Base-by-base conservation (phyloP, 2,113 vertebrate genomes). In the Aspiorhynchus laticeps region DNA sequence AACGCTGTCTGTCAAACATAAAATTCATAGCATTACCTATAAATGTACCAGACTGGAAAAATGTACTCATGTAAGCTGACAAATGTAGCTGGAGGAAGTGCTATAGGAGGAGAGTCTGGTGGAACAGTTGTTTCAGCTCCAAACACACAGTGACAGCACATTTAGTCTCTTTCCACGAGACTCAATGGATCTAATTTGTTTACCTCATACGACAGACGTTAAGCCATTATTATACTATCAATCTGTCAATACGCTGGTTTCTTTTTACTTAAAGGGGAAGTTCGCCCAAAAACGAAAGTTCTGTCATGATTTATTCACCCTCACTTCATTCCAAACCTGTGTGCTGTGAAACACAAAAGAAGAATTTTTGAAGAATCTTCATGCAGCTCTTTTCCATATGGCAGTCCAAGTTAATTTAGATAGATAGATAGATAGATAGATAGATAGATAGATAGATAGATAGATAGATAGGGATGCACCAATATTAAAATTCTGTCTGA, bases 1-100 rank as follows among this genome's bases (percentile, higher is more conserved):
- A 41, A 41, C 73, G 46, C 31, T 53, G 24, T 79, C 28, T 9
- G 65, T 74, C 80, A 73, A 74, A 76, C 51, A 78, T 38, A 83
- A 61, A 43, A 21, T 33, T 38, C 67, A 4, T 7, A 28, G n/a
- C 51, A 31, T 26, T n/a, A 63, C 17, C 80, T 78, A 86, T 74
- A 88, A 88, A 86, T 84, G 88, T 83, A 69, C 61, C 85, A 69
- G 36, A 38, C 4, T 19, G 38, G 38, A 73, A 73, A 78, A 26
- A 63, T 33, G 12, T 33, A 5, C 67, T 31, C 24, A 26, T 67
- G 24, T 46, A n/a, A 63, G 33, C 7, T 61, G 31, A 79, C 75
- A 21, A 28, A 38, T 61, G 46, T 71, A 71, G 80, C 43, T 73
- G 38, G 17, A 83, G 80, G 84, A 86, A 88, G 33, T 21, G 36